These are phyloP conservation scores for Plodia interpunctella DNA, from an alignment of 1,140 invertebrate species.

Conservation along the genomic window DNA sequence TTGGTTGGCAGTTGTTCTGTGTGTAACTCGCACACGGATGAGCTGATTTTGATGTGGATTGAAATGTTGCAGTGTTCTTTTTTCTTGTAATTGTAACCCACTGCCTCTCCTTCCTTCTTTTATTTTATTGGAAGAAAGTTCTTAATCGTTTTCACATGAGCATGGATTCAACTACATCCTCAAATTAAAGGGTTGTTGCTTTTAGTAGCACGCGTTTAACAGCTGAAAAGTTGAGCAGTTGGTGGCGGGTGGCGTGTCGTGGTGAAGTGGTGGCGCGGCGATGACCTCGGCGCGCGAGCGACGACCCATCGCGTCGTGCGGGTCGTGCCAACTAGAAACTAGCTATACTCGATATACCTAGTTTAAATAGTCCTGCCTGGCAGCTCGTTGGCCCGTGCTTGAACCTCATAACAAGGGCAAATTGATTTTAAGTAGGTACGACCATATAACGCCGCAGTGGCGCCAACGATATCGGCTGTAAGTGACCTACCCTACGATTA, in stretches of 20 bases:
- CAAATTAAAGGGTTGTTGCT: neutral
- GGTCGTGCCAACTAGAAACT: constrained; percentile 19
- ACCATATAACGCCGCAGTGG: no score
- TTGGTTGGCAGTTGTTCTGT: neutral
- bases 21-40: neutral
- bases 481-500: no score
- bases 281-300: constrained; percentile 54
- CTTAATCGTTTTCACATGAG: no score
- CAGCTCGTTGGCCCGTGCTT: neutral
- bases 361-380: neutral
- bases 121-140: no score
- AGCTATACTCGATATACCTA: constrained; percentile 16
- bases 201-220: constrained; percentile 25
- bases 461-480: no score
- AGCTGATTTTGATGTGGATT: no score
- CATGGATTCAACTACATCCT: no score
- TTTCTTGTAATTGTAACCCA: no score
- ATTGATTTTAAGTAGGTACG: neutral
- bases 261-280: constrained; percentile 42
- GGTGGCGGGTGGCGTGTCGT: constrained; percentile 19
- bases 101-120: no score
- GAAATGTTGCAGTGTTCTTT: no score
- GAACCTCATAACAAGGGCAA: neutral
- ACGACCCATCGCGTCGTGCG: constrained; percentile 41
- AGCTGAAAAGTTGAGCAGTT: constrained; percentile 24